A percentile compares a stretch with the other conserved stretches of the same genome.
Evolutionary conservation across 2,113 vertebrate species (phyloP).

Genomic region (Stomatorhinus ivindoensis): DNA sequence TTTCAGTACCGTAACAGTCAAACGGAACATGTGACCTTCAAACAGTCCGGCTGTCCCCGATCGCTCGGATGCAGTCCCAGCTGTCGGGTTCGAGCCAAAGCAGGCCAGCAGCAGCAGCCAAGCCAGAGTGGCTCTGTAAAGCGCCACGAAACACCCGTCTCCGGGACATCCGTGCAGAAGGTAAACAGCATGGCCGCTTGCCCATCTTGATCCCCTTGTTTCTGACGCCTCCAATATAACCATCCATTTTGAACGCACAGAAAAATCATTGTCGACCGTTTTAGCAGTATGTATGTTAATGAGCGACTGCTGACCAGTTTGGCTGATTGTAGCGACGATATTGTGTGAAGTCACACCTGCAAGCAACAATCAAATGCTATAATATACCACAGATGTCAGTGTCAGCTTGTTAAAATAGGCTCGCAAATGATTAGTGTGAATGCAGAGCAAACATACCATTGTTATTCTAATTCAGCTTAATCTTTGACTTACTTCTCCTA

Average conservation of each 20-base stretch:
- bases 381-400: neutral
- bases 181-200: slow-evolving; percentile 34
- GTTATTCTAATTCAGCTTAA: neutral
- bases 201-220: slow-evolving; percentile 23
- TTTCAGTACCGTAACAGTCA: slow-evolving; percentile 32
- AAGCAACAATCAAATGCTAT: neutral
- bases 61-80: slow-evolving; percentile 48
- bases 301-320: neutral
- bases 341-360: neutral
- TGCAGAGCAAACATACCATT: neutral
- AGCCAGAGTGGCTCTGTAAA: slow-evolving; percentile 41
- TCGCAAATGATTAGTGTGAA: neutral
- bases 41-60: slow-evolving; percentile 49
- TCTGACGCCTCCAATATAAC: slow-evolving; percentile 33
- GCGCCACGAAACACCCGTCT: slow-evolving; percentile 42
- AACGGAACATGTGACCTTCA: slow-evolving; percentile 49
- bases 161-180: slow-evolving; percentile 39
- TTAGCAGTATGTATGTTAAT: neutral
- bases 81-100: slow-evolving; percentile 42
- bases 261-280: slow-evolving; percentile 2
- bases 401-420: neutral
- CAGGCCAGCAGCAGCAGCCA: slow-evolving; percentile 30
- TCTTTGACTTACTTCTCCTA: neutral
- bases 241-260: slow-evolving; percentile 9
- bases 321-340: neutral